Evolutionary conservation across 2,888 invertebrate genomes (phyloP).

Genomic region (Perdita meconis): DNA sequence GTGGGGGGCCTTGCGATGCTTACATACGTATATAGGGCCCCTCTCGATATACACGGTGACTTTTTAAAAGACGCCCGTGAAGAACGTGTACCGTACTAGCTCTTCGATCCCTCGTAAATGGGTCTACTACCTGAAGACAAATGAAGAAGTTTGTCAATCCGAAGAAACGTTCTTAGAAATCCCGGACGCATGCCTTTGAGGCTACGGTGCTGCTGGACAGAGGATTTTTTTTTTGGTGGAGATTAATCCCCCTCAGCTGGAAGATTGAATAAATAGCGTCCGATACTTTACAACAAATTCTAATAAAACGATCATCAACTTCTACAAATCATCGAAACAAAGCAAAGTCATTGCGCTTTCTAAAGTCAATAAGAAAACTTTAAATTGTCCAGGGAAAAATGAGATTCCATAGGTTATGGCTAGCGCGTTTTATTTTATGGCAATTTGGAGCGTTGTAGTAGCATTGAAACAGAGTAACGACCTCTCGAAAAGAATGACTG

Average conservation of each 20-base stretch:
- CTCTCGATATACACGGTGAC: conserved; percentile 77
- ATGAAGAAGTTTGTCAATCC: not conserved
- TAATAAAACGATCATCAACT: too few relatives aligned
- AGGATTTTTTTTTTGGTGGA: too few relatives aligned
- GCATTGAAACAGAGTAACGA: not conserved
- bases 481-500: not conserved
- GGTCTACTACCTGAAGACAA: not conserved
- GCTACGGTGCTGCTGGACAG: too few relatives aligned
- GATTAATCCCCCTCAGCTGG: too few relatives aligned
- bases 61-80: conserved; percentile 70
- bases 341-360: too few relatives aligned
- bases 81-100: not conserved
- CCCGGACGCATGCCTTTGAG: too few relatives aligned
- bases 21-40: conserved; percentile 67
- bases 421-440: not conserved
- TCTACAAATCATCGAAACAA: too few relatives aligned
- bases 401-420: too few relatives aligned
- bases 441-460: not conserved
- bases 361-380: too few relatives aligned
- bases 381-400: too few relatives aligned
- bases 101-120: conserved; percentile 1
- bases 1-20: conserved; percentile 80
- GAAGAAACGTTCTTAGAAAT: not conserved
- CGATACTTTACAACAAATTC: too few relatives aligned
- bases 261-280: too few relatives aligned